These are phyloP conservation scores for Rutilus rutilus DNA, from an alignment of 2,113 vertebrate species.

Conservation along the genomic window DNA sequence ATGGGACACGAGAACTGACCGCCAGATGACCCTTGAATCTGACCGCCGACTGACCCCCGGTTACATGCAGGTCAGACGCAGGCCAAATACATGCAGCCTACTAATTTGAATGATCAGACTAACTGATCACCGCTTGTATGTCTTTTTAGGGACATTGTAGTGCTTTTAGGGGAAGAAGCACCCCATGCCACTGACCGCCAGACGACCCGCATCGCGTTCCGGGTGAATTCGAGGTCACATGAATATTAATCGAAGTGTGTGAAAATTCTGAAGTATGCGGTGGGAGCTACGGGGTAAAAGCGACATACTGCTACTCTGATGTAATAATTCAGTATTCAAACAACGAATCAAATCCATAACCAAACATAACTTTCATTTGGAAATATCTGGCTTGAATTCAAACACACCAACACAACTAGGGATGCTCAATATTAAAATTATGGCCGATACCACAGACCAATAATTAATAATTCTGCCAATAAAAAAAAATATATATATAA, in stretches of 20 bases:
- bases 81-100: constrained; percentile 49
- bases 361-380: background rate
- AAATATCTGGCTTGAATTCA: background rate
- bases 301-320: background rate
- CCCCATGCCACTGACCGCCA: constrained; percentile 45
- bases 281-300: background rate
- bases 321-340: background rate
- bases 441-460: background rate
- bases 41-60: constrained; percentile 37
- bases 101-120: constrained; percentile 46
- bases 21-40: constrained; percentile 10
- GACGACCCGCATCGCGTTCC: constrained; percentile 40
- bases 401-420: background rate
- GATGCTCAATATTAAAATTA: background rate
- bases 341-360: background rate
- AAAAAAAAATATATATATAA: background rate
- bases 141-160: constrained; percentile 32
- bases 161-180: constrained; percentile 5
- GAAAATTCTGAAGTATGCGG: constrained; percentile 25
- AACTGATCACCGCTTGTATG: constrained; percentile 15
- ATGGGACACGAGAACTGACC: constrained; percentile 61
- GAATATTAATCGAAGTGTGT: constrained; percentile 55
- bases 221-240: constrained; percentile 57
- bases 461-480: background rate
- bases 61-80: constrained; percentile 48